A percentile compares a stretch with the other conserved stretches of the same genome.
Evolutionary conservation across 2,888 invertebrate species (phyloP).

Genomic region (Ditula angustiorana): DNA sequence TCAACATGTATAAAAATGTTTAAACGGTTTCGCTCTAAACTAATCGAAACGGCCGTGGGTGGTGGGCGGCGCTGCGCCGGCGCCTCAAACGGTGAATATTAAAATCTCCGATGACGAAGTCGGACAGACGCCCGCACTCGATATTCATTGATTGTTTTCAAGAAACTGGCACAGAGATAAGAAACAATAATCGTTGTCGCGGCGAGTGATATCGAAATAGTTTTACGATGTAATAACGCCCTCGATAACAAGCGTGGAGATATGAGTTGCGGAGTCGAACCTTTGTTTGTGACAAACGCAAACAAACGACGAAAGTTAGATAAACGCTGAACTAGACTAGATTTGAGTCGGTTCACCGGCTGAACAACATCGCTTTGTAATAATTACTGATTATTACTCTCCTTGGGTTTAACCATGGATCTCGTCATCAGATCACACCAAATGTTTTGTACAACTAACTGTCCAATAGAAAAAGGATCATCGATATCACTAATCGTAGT

Average conservation of each 20-base stretch:
- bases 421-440: too few relatives aligned
- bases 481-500: too few relatives aligned
- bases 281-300: neutral
- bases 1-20: neutral
- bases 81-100: conserved; percentile 5
- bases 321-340: neutral
- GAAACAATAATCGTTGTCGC: conserved; percentile 15
- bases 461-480: too few relatives aligned
- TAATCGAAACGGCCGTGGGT: too few relatives aligned
- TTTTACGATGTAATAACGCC: conserved; percentile 18
- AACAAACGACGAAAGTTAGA: conserved; percentile 15
- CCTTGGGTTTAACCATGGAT: too few relatives aligned
- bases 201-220: conserved; percentile 25
- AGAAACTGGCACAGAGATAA: conserved; percentile 29
- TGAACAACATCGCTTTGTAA: neutral
- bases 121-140: conserved; percentile 10
- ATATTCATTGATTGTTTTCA: conserved; percentile 32
- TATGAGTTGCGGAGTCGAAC: neutral
- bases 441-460: too few relatives aligned
- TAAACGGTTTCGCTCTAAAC: neutral
- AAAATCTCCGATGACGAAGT: neutral
- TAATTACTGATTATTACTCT: neutral
- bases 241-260: conserved; percentile 1
- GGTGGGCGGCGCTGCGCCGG: too few relatives aligned
- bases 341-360: neutral